Evolutionary conservation across 2,113 vertebrate genomes (phyloP).

Genomic region (Siniperca knerii): DNA sequence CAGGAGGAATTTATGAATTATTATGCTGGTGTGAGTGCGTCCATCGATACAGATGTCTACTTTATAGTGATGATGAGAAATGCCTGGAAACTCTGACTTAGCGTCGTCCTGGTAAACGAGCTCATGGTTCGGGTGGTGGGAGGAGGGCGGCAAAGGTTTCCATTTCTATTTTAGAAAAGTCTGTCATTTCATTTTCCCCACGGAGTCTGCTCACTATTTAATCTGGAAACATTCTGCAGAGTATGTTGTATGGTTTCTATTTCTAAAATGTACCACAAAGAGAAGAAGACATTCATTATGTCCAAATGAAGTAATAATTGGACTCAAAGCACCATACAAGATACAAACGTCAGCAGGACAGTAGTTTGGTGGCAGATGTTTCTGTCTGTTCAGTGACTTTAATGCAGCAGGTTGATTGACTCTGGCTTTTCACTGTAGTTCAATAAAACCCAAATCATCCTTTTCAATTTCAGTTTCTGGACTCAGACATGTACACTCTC

Average conservation of each 20-base stretch:
- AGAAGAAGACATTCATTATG: not conserved
- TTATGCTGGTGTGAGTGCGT: conserved; percentile 80
- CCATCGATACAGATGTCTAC: conserved; percentile 72
- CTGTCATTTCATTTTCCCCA: too few relatives aligned
- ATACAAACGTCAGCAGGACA: not conserved
- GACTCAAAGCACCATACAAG: conserved; percentile 9
- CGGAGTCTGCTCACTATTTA: too few relatives aligned
- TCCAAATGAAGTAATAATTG: not conserved
- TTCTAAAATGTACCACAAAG: not conserved
- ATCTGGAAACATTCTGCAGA: not conserved
- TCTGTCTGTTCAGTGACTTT: not conserved
- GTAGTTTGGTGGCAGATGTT: not conserved
- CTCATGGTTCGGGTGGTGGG: not conserved
- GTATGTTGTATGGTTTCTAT: conserved; percentile 15
- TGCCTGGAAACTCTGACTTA: conserved; percentile 67
- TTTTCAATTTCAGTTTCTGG: not conserved
- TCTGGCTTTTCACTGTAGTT: not conserved
- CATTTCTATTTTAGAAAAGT: not conserved
- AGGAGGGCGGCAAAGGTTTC: not conserved
- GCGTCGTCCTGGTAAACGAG: conserved; percentile 40
- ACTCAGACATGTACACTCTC: not conserved
- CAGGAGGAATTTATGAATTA: conserved; percentile 94
- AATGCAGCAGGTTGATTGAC: not conserved
- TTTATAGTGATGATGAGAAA: conserved; percentile 76
- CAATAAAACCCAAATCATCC: not conserved